Evolutionary conservation across 2,113 vertebrate species (phyloP), one percentile per base, ranked within the genome.

Genomic region (Chloroceryle aenea): DNA sequence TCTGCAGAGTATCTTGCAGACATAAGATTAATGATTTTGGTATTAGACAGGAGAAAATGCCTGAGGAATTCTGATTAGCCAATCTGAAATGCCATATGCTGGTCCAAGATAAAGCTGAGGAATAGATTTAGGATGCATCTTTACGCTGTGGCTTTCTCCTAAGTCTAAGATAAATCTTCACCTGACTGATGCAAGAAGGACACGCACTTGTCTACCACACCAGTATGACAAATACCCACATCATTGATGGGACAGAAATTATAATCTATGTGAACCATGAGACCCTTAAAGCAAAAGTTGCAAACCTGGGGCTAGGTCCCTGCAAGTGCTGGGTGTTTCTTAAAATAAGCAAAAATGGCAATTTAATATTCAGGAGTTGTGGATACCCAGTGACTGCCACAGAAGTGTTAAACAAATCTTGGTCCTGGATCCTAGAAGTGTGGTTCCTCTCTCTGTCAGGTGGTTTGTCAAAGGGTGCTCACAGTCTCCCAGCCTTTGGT

Each of bases 61-160:
- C 27, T 0, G 8, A 91, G 71, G 92, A 94, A 93, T 91, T 93
- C 55, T 80, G 82, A 90, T 95, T 92, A 94, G 83, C 45, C 16
- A 53, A 1, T 82, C 58, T 80, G 32, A 62, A 82, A 56, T 62
- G 85, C 50, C 84, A 34, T 94, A 53, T 93, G 91, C n/a, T 48
- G n/a, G 67, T 45, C n/a, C 50, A 91, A 95, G 87, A 96, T 94
- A 97, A 96, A 89, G 30, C 23, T 69, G 74, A 89, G 74, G 53
- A 84, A 82, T 53, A 68, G 42, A 64, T 50, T 91, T 68, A 82
- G 58, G 62, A 45, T 73, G 7, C 40, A 58, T 66, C 81, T 95
- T 94, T 76, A 42, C 22, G 68, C 21, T 12, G 12, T 5, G 53
- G 14, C 17, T 89, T 82, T 87, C 74, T 76, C 43, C 4, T 26